Conservation (phyloP, 2,113 vertebrate genomes). For the Panthera leo region DNA sequence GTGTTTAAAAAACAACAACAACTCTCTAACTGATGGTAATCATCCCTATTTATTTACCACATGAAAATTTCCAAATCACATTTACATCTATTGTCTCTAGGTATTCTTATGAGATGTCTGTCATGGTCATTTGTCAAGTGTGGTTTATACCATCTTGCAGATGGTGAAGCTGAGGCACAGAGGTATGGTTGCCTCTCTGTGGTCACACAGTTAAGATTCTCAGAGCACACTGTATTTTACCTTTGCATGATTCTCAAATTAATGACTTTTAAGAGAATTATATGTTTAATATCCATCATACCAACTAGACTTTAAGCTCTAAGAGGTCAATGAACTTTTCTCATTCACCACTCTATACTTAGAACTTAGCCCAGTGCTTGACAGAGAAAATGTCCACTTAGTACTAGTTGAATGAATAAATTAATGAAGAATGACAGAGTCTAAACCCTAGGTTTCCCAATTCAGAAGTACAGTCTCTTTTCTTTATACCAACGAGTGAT, state of each 20-base stretch:
- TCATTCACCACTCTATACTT: background rate
- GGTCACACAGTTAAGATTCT: background rate
- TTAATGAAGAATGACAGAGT: background rate
- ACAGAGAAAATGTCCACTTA: background rate
- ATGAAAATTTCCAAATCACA: background rate
- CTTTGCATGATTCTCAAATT: background rate
- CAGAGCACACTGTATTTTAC: background rate
- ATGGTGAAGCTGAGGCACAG: background rate
- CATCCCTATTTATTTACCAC: background rate
- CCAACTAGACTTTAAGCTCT: background rate
- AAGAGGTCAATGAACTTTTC: background rate
- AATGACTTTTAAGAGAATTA: background rate
- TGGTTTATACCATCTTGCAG: background rate
- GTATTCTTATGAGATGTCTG: background rate
- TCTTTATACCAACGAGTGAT: background rate
- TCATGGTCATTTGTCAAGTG: background rate
- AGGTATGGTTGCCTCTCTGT: background rate
- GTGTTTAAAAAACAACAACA: background rate
- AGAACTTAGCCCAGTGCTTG: background rate
- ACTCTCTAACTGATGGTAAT: background rate
- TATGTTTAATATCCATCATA: background rate
- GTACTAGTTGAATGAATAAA: background rate
- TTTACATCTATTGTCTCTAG: background rate
- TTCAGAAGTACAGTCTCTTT: background rate
- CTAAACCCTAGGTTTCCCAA: background rate